These are phyloP conservation scores for Hypanus sabinus DNA, from an alignment of 2,113 vertebrate species.

Conservation along the genomic window DNA sequence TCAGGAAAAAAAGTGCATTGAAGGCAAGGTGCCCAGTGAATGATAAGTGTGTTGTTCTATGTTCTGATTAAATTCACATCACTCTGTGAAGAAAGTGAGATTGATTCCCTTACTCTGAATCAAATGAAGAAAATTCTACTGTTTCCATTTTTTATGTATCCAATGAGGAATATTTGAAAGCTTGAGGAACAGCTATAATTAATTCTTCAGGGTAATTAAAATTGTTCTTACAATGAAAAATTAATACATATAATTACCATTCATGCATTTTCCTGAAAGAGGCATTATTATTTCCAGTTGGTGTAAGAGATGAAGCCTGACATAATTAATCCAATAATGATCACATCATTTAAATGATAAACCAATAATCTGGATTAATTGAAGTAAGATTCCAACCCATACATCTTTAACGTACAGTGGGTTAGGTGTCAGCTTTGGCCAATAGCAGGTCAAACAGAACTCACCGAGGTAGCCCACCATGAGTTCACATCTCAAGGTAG, in stretches of 20 bases:
- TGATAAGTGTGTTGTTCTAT: background rate
- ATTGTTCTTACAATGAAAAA: conserved; percentile 19
- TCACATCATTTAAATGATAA: conserved; percentile 12
- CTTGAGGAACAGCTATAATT: background rate
- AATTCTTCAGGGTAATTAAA: conserved; percentile 20
- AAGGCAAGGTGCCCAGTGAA: background rate
- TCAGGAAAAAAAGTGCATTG: background rate
- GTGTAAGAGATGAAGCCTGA: background rate
- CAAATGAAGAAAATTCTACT: background rate
- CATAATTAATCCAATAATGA: conserved; percentile 17
- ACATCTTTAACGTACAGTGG: background rate
- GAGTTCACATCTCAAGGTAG: background rate
- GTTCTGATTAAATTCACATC: background rate
- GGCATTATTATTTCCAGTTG: conserved; percentile 8
- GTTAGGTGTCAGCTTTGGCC: background rate
- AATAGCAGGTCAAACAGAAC: background rate
- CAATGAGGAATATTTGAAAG: conserved; percentile 8
- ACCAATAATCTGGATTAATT: background rate
- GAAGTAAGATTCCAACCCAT: background rate
- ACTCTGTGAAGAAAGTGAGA: background rate
- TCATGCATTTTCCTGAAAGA: background rate
- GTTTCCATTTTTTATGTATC: background rate
- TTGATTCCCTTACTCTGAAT: background rate
- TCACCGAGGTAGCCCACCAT: background rate
- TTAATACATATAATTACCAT: background rate